Conservation (phyloP, 2,888 invertebrate genomes). For the Dendrolimus houi region DNA sequence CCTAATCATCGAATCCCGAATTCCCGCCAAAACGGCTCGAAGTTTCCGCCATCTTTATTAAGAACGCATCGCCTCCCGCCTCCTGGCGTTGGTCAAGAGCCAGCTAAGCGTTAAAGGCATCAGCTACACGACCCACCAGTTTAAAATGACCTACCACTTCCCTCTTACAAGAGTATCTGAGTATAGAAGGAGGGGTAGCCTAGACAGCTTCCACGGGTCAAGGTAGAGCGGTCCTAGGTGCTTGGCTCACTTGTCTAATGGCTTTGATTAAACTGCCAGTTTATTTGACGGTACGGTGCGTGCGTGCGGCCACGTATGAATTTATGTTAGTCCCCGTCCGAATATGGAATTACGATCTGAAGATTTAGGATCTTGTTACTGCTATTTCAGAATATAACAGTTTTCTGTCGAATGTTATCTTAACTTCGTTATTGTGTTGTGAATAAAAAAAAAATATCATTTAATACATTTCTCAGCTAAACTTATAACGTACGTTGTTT, state of each 20-base stretch:
- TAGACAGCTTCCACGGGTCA: constrained; percentile 41
- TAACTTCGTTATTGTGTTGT: too few relatives aligned
- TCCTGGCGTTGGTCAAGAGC: constrained; percentile 71
- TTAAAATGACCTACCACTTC: constrained; percentile 39
- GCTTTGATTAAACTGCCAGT: constrained; percentile 76
- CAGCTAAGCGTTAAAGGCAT: constrained; percentile 75
- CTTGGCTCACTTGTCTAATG: constrained; percentile 75
- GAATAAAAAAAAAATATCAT: too few relatives aligned
- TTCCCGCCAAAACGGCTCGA: constrained; percentile 49
- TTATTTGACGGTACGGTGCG: constrained; percentile 74
- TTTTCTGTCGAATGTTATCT: too few relatives aligned
- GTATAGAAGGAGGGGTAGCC: constrained; percentile 22
- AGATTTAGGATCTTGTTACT: constrained; percentile 40
- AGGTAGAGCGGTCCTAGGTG: constrained; percentile 41
- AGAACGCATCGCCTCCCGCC: constrained; percentile 70
- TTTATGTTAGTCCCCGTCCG: constrained; percentile 65
- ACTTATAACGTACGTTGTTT: too few relatives aligned
- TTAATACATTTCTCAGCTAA: too few relatives aligned
- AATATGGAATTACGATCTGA: constrained; percentile 58
- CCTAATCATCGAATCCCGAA: constrained; percentile 21
- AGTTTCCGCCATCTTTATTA: constrained; percentile 70
- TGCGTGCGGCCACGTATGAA: constrained; percentile 69
- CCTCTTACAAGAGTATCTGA: constrained; percentile 16
- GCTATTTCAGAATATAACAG: not conserved
- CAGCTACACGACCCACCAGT: constrained; percentile 60